Conservation (phyloP, 1,140 invertebrate genomes). For the Listronotus oregonensis region DNA sequence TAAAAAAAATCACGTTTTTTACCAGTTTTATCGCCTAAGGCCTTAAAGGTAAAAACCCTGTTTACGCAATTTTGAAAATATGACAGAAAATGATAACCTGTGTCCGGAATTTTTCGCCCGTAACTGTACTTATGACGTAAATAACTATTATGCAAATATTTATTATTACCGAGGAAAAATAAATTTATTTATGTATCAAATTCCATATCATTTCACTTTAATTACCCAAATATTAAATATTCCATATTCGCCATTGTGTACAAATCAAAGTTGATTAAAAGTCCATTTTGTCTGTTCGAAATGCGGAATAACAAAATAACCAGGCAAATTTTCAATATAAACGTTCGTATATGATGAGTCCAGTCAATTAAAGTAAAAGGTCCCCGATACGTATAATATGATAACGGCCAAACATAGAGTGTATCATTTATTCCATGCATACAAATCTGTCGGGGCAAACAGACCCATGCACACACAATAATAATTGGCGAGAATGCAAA, state of each 20-base stretch:
- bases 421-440: conserved; percentile 55
- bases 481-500: conserved; percentile 48
- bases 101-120: too few species aligned
- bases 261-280: conserved; percentile 38
- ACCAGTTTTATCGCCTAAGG: too few species aligned
- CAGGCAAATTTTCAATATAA: conserved; percentile 3
- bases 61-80: too few species aligned
- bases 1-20: too few species aligned
- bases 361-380: conserved; percentile 48
- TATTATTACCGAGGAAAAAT: neutral
- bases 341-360: conserved; percentile 36
- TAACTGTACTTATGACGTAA: too few species aligned
- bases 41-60: too few species aligned
- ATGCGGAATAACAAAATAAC: conserved; percentile 30
- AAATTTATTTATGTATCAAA: conserved; percentile 23
- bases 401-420: conserved; percentile 43
- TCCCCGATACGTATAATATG: conserved; percentile 41
- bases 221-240: conserved; percentile 33
- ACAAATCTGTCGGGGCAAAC: conserved; percentile 50
- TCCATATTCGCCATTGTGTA: conserved; percentile 27
- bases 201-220: conserved; percentile 22
- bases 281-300: conserved; percentile 29
- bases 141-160: too few species aligned
- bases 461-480: conserved; percentile 44
- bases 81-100: too few species aligned